Conservation (phyloP, 2,113 vertebrate genomes). For the Dunckerocampus dactyliophorus region DNA sequence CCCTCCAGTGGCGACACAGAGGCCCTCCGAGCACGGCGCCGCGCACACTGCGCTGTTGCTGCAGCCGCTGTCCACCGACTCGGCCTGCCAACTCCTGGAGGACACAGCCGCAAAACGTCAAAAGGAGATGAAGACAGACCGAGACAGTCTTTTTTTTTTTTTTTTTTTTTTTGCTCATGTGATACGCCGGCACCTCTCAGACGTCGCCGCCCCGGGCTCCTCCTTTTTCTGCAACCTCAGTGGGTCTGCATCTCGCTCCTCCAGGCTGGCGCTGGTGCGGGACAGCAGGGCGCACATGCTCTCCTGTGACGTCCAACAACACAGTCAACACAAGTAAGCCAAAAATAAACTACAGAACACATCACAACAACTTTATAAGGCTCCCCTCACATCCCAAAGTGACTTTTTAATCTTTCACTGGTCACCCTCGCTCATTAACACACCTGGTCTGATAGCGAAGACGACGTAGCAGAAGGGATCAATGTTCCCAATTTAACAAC, state of each 20-base stretch:
- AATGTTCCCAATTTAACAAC: no score
- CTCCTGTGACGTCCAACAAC: constrained; percentile 67
- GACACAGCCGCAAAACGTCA: background rate
- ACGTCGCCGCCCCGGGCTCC: constrained; percentile 78
- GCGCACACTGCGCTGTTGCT: constrained; percentile 86
- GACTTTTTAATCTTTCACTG: no score
- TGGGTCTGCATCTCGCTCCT: constrained; percentile 80
- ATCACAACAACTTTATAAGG: background rate
- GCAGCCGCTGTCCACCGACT: constrained; percentile 93
- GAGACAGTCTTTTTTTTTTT: no score
- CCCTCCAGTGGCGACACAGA: constrained; percentile 73
- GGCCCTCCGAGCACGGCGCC: constrained; percentile 71
- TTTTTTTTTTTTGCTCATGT: background rate
- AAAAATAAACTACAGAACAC: constrained; percentile 1
- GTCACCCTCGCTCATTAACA: no score
- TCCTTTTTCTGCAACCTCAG: constrained; percentile 84
- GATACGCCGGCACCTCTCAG: constrained; percentile 77
- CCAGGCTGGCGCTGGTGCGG: constrained; percentile 75
- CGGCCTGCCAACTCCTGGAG: constrained; percentile 92
- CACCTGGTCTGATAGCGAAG: no score
- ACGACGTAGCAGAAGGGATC: no score
- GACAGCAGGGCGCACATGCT: constrained; percentile 77
- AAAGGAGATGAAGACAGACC: no score
- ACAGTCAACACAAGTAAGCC: no score
- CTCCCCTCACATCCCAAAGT: no score